Conservation (phyloP, 2,113 vertebrate species). For the Laterallus jamaicensis region DNA sequence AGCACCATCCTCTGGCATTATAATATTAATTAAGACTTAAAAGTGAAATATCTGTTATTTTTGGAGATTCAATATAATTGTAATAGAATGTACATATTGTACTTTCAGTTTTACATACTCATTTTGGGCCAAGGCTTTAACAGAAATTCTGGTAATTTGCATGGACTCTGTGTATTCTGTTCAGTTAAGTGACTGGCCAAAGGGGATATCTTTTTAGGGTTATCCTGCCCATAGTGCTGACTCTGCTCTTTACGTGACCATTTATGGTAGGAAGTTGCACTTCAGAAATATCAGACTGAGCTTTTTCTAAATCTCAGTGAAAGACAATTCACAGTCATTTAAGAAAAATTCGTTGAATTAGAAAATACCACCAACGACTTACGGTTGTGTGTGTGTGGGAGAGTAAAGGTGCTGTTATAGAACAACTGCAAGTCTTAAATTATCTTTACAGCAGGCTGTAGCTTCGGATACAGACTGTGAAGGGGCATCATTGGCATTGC, state of each 20-base stretch:
- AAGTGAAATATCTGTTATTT: slow-evolving; percentile 47
- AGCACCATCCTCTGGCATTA: slow-evolving; percentile 66
- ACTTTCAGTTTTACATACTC: slow-evolving; percentile 73
- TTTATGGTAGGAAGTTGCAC: slow-evolving; percentile 64
- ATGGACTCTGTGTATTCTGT: slow-evolving; percentile 14
- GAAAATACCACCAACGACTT: slow-evolving; percentile 53
- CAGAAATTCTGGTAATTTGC: slow-evolving; percentile 69
- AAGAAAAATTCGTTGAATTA: slow-evolving; percentile 65
- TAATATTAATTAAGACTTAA: neutral
- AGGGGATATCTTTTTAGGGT: slow-evolving; percentile 31
- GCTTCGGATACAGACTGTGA: neutral
- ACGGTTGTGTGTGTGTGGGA: neutral
- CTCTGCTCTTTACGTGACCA: slow-evolving; percentile 55
- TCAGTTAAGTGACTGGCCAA: neutral
- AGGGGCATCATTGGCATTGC: neutral
- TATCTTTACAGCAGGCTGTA: neutral
- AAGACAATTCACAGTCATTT: slow-evolving; percentile 69
- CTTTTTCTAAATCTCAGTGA: slow-evolving; percentile 60
- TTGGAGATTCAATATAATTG: slow-evolving; percentile 38
- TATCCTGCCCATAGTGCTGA: slow-evolving; percentile 45
- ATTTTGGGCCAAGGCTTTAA: slow-evolving; percentile 60
- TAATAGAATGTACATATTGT: slow-evolving; percentile 49
- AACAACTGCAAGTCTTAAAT: neutral
- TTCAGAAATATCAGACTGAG: neutral
- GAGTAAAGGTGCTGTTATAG: neutral